Base-by-base conservation (phyloP, 2,113 vertebrate genomes). In the Megaptera novaeangliae region DNA sequence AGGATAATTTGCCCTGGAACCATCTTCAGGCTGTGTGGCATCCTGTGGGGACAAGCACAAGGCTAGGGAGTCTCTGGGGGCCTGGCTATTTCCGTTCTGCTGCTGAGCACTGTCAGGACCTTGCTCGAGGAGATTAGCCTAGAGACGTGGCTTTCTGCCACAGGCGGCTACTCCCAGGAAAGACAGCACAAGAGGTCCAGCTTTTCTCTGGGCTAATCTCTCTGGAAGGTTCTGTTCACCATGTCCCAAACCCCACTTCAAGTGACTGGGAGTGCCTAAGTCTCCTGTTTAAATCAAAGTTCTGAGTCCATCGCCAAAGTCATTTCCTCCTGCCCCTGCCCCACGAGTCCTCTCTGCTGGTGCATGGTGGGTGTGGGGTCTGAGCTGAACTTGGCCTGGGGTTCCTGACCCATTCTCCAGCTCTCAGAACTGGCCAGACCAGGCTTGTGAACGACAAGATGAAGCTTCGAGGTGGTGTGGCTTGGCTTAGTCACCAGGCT, bases 281-380 rank as follows among this genome's bases (percentile, higher is more conserved):
- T 36, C 31, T 87, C 49, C 57, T 57, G n/a, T n/a, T 55, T 27
- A 18, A 59, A 17, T 9, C 2, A 52, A 44, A 74, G 82, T 15
- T 63, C 90, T 13, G 14, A 46, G 74, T 27, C 66, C 39, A 7
- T 2, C 3, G 9, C 61, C 7, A 21, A 34, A 18, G 68, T 15
- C 9, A 29, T 1, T 23, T 59, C 39, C 77, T 83, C 13, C 39
- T 20, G 2, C 8, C 61, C 14, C 17, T 6, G 41, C 25, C 49
- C 46, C 25, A 23, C 0, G 1, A 8, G 15, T 11, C 17, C 31
- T n/a, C 31, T 61, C 83, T 49, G 57, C 46, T 75, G 57, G 81
- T 0, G 0, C 49, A 12, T 2, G 4, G 72, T 4, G 39, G 52
- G 5, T 27, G 1, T 0, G 27, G 63, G 21, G 34, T 71, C 41